Conservation (phyloP, 1,140 invertebrate genomes). For the Cotesia glomerata region DNA sequence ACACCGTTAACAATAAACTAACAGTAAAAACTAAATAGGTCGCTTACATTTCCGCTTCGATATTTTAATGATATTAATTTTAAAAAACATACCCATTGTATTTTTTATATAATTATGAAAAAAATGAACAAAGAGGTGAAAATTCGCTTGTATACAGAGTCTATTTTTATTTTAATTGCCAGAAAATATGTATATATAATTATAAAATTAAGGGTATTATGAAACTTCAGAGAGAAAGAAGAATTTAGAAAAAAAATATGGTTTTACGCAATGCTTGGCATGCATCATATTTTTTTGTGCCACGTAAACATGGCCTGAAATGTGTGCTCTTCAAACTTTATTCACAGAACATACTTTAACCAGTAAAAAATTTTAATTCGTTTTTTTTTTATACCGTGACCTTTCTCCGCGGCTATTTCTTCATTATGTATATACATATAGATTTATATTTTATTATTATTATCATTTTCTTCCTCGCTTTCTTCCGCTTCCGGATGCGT, state of each 20-base stretch:
- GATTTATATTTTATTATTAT: neutral
- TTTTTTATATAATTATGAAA: no score
- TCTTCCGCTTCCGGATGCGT: neutral
- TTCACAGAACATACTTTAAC: slow-evolving; percentile 17
- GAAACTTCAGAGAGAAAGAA: neutral
- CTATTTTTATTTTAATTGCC: no score
- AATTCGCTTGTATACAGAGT: no score
- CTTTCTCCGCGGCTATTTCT: neutral
- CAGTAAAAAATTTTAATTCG: neutral
- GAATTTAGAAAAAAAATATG: neutral
- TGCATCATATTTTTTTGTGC: slow-evolving; percentile 19
- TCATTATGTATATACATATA: neutral
- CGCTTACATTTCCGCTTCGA: no score
- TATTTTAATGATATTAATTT: no score
- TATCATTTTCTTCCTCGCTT: neutral
- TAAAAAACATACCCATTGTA: no score
- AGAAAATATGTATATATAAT: no score
- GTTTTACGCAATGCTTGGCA: slow-evolving; percentile 20
- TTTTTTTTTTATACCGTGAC: slow-evolving; percentile 4
- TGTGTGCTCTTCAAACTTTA: slow-evolving; percentile 16
- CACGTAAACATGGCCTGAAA: slow-evolving; percentile 23
- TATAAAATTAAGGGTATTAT: no score
- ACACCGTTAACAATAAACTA: no score
- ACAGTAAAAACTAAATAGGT: no score
- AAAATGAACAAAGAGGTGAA: no score